A percentile compares a stretch with the other conserved stretches of the same genome.
Evolutionary conservation across 2,888 invertebrate genomes (phyloP).

Genomic region (Dermolepida albohirtum): DNA sequence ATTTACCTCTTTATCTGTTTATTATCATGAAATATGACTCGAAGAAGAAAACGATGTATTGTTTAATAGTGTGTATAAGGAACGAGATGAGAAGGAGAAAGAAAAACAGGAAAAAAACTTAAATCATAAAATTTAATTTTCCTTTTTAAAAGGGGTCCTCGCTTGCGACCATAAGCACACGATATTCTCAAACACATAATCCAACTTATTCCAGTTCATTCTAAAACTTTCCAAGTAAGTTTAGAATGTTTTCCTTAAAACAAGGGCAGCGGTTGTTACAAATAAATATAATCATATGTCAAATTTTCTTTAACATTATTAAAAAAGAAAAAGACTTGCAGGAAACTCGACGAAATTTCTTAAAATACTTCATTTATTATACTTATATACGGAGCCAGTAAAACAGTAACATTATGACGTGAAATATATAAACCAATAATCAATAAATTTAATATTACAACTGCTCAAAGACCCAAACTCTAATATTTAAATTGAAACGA

Average conservation of each 20-base stretch:
- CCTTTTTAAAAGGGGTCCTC: slow-evolving; percentile 20
- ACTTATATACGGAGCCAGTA: neutral
- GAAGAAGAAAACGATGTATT: too few species aligned
- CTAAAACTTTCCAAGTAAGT: slow-evolving; percentile 30
- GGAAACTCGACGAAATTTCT: slow-evolving; percentile 11
- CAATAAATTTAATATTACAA: neutral
- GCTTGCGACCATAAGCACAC: slow-evolving; percentile 19
- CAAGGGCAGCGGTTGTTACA: slow-evolving; percentile 13
- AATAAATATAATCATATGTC: slow-evolving; percentile 35
- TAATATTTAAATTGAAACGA: neutral
- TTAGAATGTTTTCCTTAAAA: slow-evolving; percentile 16
- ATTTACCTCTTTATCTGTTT: too few species aligned
- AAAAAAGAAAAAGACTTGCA: slow-evolving; percentile 31
- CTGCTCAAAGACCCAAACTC: neutral
- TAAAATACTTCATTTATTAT: slow-evolving; percentile 5
- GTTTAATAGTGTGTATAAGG: neutral
- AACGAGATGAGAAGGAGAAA: slow-evolving; percentile 1
- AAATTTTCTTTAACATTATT: slow-evolving; percentile 27
- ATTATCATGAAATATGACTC: too few species aligned
- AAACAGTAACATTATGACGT: slow-evolving; percentile 4
- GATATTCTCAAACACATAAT: slow-evolving; percentile 21
- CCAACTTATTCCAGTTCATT: slow-evolving; percentile 38
- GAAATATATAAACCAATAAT: neutral
- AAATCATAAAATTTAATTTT: slow-evolving; percentile 44
- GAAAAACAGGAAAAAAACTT: slow-evolving; percentile 28